These are phyloP conservation scores for Norana najaformis DNA, from an alignment of 2,888 invertebrate genomes.

Conservation along the genomic window DNA sequence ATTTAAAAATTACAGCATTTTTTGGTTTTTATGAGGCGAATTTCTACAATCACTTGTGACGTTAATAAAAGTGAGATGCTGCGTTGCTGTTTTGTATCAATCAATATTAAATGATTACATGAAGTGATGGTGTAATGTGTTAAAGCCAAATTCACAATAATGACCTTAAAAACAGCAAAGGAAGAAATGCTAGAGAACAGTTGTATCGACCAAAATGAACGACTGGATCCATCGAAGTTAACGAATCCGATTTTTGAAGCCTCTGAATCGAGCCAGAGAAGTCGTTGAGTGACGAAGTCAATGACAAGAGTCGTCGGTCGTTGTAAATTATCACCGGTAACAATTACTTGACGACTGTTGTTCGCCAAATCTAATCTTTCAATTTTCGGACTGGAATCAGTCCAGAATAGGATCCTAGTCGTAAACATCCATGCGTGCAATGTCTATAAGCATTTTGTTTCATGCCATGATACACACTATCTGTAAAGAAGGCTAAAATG, in stretches of 20 bases:
- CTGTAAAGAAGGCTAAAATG: too few relatives aligned
- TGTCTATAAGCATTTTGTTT: too few relatives aligned
- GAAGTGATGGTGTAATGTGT: too few relatives aligned
- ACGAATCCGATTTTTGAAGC: neutral
- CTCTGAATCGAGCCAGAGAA: neutral
- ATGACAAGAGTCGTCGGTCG: neutral
- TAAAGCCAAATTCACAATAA: neutral
- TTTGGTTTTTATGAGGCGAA: too few relatives aligned
- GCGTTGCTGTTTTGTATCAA: too few relatives aligned
- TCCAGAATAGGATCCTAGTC: neutral
- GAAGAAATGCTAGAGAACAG: neutral
- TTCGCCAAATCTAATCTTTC: neutral
- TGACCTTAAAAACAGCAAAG: neutral
- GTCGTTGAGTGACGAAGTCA: neutral
- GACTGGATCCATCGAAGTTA: conserved; percentile 4
- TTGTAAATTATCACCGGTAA: neutral
- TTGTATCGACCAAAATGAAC: neutral
- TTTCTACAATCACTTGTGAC: too few relatives aligned
- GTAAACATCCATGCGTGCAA: too few relatives aligned
- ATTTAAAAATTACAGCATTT: too few relatives aligned
- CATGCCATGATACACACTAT: too few relatives aligned
- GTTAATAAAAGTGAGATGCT: too few relatives aligned
- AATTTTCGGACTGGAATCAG: neutral
- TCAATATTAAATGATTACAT: too few relatives aligned
- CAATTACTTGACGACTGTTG: neutral